Conservation (phyloP, 2,113 vertebrate genomes). For the Crotalus helleri region DNA sequence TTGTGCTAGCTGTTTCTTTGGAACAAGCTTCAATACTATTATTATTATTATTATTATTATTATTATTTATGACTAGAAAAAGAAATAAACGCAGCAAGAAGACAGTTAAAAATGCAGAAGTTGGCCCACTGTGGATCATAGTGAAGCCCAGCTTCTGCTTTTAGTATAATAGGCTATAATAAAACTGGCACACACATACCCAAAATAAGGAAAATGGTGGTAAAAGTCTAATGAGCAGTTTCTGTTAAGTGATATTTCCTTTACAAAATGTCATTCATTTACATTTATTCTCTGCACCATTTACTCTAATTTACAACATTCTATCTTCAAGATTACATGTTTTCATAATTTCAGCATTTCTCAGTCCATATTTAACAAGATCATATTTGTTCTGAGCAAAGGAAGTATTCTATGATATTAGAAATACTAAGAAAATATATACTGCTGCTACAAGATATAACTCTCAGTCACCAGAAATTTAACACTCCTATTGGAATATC, state of each 20-base stretch:
- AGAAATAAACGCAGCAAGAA: not conserved
- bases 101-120: not conserved
- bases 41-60: too few relatives aligned
- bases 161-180: not conserved
- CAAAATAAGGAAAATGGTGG: not conserved
- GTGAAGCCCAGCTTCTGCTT: not conserved
- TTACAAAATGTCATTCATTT: constrained; percentile 9
- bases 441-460: constrained; percentile 10
- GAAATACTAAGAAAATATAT: constrained; percentile 16
- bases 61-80: not conserved
- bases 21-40: too few relatives aligned
- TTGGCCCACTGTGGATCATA: not conserved
- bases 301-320: constrained; percentile 4
- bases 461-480: constrained; percentile 31
- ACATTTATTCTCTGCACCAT: not conserved
- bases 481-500: constrained; percentile 39
- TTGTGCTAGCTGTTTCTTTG: too few relatives aligned
- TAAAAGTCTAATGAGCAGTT: not conserved
- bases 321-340: not conserved
- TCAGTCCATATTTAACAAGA: constrained; percentile 32
- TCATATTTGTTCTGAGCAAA: constrained; percentile 10
- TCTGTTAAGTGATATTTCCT: not conserved
- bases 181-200: not conserved
- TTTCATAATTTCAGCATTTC: constrained; percentile 32
- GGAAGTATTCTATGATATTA: not conserved